A percentile compares a stretch with the other conserved stretches of the same genome.
Conservation (phyloP, 2,888 invertebrate species). For the Orchesella flavescens region DNA sequence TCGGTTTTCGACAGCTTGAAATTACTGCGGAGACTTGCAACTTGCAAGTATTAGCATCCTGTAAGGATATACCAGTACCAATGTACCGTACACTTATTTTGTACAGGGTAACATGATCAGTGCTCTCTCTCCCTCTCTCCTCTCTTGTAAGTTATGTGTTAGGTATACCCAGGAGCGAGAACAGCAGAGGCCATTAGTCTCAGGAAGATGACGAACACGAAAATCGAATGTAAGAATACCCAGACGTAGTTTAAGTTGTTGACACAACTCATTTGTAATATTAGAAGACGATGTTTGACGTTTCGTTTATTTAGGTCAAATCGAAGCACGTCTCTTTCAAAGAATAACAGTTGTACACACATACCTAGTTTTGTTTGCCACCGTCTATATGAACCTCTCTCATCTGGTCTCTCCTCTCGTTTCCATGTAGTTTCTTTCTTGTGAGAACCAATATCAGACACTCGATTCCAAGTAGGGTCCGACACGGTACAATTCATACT, state of each 20-base stretch:
- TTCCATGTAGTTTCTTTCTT: not conserved
- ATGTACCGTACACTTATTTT: too few relatives aligned
- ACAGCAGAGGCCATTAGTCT: conserved; percentile 11
- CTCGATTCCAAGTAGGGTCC: too few relatives aligned
- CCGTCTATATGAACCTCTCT: not conserved
- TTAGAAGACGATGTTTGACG: conserved; percentile 55
- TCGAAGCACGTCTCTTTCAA: conserved; percentile 33
- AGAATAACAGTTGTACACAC: not conserved
- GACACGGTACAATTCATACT: too few relatives aligned
- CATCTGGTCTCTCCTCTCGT: not conserved
- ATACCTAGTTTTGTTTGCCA: too few relatives aligned
- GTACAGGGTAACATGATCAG: too few relatives aligned
- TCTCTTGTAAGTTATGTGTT: not conserved
- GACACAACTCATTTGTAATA: conserved; percentile 59
- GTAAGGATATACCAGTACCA: not conserved
- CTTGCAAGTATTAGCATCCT: conserved; percentile 13
- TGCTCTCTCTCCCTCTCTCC: too few relatives aligned
- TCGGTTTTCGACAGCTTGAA: conserved; percentile 24
- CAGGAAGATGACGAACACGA: conserved; percentile 19
- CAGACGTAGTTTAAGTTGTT: conserved; percentile 48
- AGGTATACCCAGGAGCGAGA: not conserved
- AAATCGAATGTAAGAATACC: conserved; percentile 15
- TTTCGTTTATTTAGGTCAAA: conserved; percentile 57
- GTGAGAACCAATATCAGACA: too few relatives aligned
- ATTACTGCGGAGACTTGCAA: conserved; percentile 39